Percentiles rank a stretch among this genome's conserved stretches.
phyloP scores from a whole-genome alignment of 2,797 vertebrate species.

The Urophycis tenuis region DNA sequence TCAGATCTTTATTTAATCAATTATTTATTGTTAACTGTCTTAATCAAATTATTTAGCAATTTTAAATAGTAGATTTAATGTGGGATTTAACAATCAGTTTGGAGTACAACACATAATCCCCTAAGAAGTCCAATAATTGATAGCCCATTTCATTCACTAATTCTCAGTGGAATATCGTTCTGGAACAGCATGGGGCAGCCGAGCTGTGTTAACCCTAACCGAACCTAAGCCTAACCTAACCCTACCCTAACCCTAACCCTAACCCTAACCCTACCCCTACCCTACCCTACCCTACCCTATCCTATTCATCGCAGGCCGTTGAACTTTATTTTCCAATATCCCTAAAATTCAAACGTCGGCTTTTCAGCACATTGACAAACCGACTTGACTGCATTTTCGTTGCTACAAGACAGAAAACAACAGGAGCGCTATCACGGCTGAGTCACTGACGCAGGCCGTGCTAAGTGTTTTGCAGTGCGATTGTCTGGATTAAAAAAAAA shows the following conservation, averaged over 20 bases:
- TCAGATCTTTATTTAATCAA: neutral
- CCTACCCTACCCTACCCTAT: too few species aligned
- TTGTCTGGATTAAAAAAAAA: neutral
- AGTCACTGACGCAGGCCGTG: neutral
- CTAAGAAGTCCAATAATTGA: neutral
- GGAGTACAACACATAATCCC: neutral
- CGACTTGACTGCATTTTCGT: slow-evolving; percentile 5
- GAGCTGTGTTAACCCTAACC: too few species aligned
- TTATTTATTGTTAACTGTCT: neutral
- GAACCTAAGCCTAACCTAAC: too few species aligned
- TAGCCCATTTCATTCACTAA: neutral
- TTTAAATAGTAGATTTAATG: neutral
- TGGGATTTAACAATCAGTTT: neutral
- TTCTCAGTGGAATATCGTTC: too few species aligned
- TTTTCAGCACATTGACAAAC: neutral
- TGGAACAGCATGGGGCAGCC: too few species aligned
- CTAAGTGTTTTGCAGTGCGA: neutral
- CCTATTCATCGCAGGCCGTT: neutral
- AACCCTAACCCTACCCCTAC: too few species aligned
- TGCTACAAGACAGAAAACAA: slow-evolving; percentile 11
- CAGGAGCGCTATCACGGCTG: neutral
- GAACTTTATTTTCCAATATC: neutral
- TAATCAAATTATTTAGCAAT: neutral
- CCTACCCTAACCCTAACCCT: too few species aligned
- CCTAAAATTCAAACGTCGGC: neutral